Conservation (phyloP, 2,113 vertebrate genomes). For the Microtus ochrogaster region DNA sequence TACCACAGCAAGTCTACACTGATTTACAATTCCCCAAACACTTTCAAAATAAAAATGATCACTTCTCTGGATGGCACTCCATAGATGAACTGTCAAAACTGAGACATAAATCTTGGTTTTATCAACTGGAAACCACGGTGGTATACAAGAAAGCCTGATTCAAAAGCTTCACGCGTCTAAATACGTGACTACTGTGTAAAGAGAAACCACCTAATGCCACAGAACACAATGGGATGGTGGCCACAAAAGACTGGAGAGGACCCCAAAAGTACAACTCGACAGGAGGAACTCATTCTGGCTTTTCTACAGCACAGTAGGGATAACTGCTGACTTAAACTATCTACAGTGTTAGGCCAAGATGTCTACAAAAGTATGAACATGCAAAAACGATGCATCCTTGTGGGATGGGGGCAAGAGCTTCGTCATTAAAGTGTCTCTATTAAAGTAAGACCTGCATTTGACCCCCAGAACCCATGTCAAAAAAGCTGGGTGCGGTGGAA, state of each 20-base stretch:
- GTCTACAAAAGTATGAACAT: background rate
- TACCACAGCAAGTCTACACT: background rate
- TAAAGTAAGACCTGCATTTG: background rate
- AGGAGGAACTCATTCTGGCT: background rate
- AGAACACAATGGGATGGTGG: background rate
- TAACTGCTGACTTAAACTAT: background rate
- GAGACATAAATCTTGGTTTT: conserved; percentile 37
- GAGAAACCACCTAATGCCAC: background rate
- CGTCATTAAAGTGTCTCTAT: background rate
- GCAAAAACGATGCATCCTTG: background rate
- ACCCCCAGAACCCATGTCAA: background rate
- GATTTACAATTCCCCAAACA: conserved; percentile 46
- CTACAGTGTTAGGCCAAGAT: background rate
- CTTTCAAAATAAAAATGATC: conserved; percentile 17
- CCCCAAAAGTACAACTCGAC: background rate
- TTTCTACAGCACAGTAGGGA: background rate
- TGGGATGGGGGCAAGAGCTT: too few relatives aligned
- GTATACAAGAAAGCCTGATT: background rate
- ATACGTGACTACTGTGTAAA: background rate
- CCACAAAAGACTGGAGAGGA: background rate
- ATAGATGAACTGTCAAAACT: background rate
- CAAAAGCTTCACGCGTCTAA: conserved; percentile 1
- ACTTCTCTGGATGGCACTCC: background rate
- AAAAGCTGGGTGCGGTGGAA: too few relatives aligned
- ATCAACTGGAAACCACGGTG: background rate